These are phyloP conservation scores for Zonotrichia leucophrys DNA, from an alignment of 2,113 vertebrate genomes.

Conservation along the genomic window DNA sequence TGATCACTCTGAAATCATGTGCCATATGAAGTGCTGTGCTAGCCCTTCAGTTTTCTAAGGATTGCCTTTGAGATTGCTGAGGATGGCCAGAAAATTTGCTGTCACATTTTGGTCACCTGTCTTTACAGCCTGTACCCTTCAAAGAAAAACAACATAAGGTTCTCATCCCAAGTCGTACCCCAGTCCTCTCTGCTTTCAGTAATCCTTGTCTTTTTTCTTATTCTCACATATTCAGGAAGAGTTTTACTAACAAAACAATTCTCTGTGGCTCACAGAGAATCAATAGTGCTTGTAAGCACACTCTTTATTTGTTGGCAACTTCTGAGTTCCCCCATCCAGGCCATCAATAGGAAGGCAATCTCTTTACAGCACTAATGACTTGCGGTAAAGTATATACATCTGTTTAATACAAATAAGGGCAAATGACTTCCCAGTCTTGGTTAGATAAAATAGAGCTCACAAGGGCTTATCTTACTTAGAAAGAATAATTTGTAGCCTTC, in stretches of 20 bases:
- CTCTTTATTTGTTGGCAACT: conserved; percentile 66
- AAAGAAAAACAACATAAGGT: background rate
- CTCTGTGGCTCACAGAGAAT: conserved; percentile 27
- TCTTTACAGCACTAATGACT: conserved; percentile 60
- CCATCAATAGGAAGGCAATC: conserved; percentile 59
- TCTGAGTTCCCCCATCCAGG: conserved; percentile 4
- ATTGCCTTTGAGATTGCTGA: background rate
- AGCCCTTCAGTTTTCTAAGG: background rate
- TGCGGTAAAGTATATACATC: conserved; percentile 59
- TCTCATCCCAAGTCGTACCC: background rate
- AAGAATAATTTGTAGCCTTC: conserved; percentile 17
- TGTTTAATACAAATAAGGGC: conserved; percentile 63
- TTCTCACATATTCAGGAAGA: conserved; percentile 21
- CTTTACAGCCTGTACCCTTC: background rate
- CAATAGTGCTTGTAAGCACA: conserved; percentile 53
- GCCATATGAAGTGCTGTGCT: background rate
- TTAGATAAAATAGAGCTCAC: conserved; percentile 42
- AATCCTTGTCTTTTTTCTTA: background rate
- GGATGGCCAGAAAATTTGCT: background rate
- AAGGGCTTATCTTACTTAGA: conserved; percentile 10
- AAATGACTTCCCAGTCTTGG: conserved; percentile 50
- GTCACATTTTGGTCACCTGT: background rate
- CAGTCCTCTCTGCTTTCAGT: background rate
- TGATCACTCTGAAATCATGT: background rate
- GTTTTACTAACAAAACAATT: conserved; percentile 53